Evolutionary conservation across 1,140 invertebrate species (phyloP).

Genomic region (Drosophila elegans): DNA sequence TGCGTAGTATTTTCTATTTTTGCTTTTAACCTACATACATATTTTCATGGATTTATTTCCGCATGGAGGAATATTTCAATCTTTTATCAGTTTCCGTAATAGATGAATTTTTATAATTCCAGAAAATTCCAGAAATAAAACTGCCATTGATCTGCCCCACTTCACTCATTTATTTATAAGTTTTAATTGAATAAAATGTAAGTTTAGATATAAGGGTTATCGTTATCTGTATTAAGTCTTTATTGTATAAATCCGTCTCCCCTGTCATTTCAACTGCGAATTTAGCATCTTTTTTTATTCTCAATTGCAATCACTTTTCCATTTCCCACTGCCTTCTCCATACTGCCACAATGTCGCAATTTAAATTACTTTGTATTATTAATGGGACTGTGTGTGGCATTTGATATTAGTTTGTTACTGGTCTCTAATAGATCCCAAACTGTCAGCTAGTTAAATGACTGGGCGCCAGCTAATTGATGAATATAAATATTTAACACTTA

Average conservation of each 20-base stretch:
- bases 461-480: conserved; percentile 13
- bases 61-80: neutral
- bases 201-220: too few relatives aligned
- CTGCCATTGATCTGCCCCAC: too few relatives aligned
- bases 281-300: neutral
- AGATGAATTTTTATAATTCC: too few relatives aligned
- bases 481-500: conserved; percentile 8
- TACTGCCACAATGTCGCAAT: conserved; percentile 14
- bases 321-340: neutral
- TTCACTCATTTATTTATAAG: too few relatives aligned
- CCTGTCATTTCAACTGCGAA: neutral
- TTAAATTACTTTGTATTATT: conserved; percentile 33
- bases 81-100: neutral
- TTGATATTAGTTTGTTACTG: conserved; percentile 17
- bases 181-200: too few relatives aligned
- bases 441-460: conserved; percentile 7
- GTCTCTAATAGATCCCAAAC: conserved; percentile 2
- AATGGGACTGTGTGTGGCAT: conserved; percentile 1
- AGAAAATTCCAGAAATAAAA: too few relatives aligned
- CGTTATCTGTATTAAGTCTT: neutral
- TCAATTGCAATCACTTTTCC: neutral
- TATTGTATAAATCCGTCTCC: neutral
- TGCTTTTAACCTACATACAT: neutral
- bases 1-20: neutral
- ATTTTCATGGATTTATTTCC: conserved; percentile 3